These are phyloP conservation scores for Lepidurus packardi DNA, from an alignment of 1,140 invertebrate genomes.

Conservation along the genomic window DNA sequence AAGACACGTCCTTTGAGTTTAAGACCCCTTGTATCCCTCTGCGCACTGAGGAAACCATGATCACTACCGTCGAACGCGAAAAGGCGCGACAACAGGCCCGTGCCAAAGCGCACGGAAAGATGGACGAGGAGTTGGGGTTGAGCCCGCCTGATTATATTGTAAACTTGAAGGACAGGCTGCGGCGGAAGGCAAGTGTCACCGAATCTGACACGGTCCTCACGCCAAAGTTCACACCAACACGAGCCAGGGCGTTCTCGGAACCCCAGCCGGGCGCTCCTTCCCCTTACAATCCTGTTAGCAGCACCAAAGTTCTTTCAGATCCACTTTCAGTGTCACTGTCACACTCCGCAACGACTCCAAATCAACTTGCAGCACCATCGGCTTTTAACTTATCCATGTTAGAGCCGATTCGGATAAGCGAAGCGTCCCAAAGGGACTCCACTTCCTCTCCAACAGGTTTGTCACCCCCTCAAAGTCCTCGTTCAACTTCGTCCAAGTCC, in stretches of 20 bases:
- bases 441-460: slow-evolving; percentile 7
- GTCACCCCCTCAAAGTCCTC: slow-evolving; percentile 26
- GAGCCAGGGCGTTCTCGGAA: slow-evolving; percentile 37
- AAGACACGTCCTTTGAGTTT: slow-evolving; percentile 32
- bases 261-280: slow-evolving; percentile 16
- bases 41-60: slow-evolving; percentile 45
- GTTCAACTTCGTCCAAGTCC: slow-evolving; percentile 19
- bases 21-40: slow-evolving; percentile 38
- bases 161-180: slow-evolving; percentile 50
- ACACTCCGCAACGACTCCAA: background rate
- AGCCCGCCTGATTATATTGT: slow-evolving; percentile 64
- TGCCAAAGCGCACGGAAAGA: slow-evolving; percentile 60
- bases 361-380: background rate
- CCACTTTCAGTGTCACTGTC: background rate
- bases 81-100: slow-evolving; percentile 56
- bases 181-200: slow-evolving; percentile 48
- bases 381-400: background rate
- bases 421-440: background rate
- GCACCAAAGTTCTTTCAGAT: background rate
- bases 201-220: slow-evolving; percentile 32
- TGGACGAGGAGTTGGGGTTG: slow-evolving; percentile 63
- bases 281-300: background rate
- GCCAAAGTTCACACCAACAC: slow-evolving; percentile 9
- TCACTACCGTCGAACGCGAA: slow-evolving; percentile 54
- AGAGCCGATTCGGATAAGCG: background rate